Evolutionary conservation across 2,888 invertebrate species (phyloP).

Genomic region (Tetragonula carbonaria): DNA sequence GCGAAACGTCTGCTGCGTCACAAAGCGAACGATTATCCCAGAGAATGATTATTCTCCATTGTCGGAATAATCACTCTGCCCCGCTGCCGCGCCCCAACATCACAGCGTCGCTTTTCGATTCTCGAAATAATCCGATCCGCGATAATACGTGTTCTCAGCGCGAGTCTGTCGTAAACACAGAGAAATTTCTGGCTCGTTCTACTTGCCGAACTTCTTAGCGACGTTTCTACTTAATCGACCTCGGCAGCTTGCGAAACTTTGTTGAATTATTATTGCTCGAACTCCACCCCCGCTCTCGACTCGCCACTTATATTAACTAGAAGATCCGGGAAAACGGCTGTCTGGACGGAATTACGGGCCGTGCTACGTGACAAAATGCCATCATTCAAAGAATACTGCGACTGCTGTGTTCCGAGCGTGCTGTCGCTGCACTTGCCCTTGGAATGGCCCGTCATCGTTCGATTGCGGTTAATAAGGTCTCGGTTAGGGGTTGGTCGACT

Average conservation of each 20-base stretch:
- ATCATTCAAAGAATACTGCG: not conserved
- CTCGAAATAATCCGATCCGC: not conserved
- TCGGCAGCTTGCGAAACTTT: not conserved
- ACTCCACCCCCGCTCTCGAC: not conserved
- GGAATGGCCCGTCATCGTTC: not conserved
- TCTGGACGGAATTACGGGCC: not conserved
- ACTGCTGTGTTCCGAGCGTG: not conserved
- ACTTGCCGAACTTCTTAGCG: not conserved
- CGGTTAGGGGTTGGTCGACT: conserved; percentile 3
- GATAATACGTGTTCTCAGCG: not conserved
- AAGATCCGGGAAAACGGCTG: not conserved
- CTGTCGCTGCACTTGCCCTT: no score
- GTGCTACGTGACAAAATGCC: conserved; percentile 5
- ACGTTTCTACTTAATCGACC: not conserved
- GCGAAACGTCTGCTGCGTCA: not conserved
- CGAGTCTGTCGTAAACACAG: no score
- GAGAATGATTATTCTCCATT: not conserved
- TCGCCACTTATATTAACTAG: not conserved
- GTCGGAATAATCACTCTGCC: not conserved
- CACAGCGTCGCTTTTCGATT: not conserved
- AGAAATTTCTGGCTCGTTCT: no score
- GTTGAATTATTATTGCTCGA: not conserved
- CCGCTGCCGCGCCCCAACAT: not conserved
- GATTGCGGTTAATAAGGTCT: conserved; percentile 28
- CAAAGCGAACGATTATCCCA: not conserved